Conservation (phyloP, 2,888 invertebrate species). For the Platerodrilus igneus region DNA sequence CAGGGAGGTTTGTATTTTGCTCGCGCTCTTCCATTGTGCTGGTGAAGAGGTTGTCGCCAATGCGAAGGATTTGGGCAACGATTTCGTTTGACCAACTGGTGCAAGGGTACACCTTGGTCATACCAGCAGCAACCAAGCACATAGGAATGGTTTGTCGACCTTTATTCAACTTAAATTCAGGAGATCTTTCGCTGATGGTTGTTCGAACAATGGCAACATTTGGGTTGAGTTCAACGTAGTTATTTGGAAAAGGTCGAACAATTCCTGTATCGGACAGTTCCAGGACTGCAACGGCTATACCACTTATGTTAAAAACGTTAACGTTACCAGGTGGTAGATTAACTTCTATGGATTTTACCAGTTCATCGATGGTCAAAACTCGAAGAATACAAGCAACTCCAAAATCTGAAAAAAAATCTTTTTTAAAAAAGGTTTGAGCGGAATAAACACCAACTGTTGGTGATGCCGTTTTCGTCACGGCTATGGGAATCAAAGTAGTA, state of each 20-base stretch:
- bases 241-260: constrained; percentile 44
- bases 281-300: constrained; percentile 33
- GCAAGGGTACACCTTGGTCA: constrained; percentile 38
- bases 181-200: constrained; percentile 32
- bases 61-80: constrained; percentile 40
- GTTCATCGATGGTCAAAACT: constrained; percentile 35
- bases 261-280: constrained; percentile 37
- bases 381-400: constrained; percentile 48
- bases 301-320: constrained; percentile 40
- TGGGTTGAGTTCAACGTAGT: constrained; percentile 43
- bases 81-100: constrained; percentile 38
- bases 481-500: constrained; percentile 59
- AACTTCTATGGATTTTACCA: constrained; percentile 41
- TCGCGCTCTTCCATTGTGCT: constrained; percentile 34
- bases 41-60: constrained; percentile 40
- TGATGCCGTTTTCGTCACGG: constrained; percentile 54
- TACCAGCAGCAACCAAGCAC: constrained; percentile 39
- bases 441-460: constrained; percentile 36
- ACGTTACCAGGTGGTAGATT: constrained; percentile 39
- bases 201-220: constrained; percentile 45
- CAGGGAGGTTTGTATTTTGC: constrained; percentile 22
- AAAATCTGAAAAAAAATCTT: constrained; percentile 29
- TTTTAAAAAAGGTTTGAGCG: neutral
- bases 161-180: constrained; percentile 31
- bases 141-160: constrained; percentile 44